Conservation (phyloP, 2,113 vertebrate genomes). For the Micronycteris hirsuta region DNA sequence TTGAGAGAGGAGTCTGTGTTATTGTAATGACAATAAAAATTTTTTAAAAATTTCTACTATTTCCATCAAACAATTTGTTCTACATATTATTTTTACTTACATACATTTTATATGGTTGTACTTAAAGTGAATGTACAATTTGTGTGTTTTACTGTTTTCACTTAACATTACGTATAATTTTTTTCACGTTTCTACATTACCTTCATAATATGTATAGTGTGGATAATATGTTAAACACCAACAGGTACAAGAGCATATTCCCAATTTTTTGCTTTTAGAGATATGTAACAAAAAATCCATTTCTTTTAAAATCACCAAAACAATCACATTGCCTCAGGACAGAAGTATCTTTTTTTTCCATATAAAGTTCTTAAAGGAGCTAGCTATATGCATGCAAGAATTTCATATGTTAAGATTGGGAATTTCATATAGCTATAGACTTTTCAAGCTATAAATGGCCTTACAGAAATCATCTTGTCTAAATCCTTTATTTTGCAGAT, state of each 20-base stretch:
- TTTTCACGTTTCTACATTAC: neutral
- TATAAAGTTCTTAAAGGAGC: neutral
- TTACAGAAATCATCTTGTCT: neutral
- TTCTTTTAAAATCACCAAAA: neutral
- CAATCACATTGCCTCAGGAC: neutral
- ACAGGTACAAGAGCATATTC: neutral
- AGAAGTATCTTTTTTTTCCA: neutral
- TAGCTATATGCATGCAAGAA: neutral
- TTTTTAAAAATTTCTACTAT: neutral
- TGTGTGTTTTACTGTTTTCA: neutral
- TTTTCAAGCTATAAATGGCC: neutral
- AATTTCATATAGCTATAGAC: neutral
- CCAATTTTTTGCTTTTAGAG: neutral
- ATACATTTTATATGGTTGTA: neutral
- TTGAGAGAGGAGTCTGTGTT: neutral
- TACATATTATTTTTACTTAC: neutral
- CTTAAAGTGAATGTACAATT: neutral
- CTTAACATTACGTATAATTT: neutral
- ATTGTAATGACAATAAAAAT: neutral
- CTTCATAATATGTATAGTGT: neutral
- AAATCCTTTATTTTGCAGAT: neutral
- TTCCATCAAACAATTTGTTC: neutral
- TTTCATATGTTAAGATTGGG: neutral
- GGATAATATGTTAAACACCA: neutral
- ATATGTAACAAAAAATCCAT: neutral